Base-by-base conservation (phyloP, 2,888 invertebrate species). In the Apomyelois bistriatella region DNA sequence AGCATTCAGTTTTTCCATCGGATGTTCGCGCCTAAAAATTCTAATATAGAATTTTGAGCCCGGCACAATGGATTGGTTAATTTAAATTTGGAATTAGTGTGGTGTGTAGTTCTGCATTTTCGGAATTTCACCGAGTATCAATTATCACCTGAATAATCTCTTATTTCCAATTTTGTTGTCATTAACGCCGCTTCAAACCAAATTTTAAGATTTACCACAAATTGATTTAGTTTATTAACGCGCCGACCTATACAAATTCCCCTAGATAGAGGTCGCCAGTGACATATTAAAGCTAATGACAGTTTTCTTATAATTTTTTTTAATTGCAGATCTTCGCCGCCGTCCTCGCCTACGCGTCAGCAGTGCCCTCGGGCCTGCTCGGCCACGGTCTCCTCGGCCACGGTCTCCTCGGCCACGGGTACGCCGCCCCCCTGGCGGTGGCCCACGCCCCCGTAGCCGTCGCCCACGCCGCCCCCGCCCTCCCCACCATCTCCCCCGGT, bases 261-360 rank as follows among this genome's bases (percentile, higher is more conserved):
- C 22, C 22, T 22, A 22, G 22, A 22, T 5, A 22, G 5, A 2
- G 22, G 2, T 22, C 22, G 22, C n/a, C n/a, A n/a, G n/a, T n/a
- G n/a, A 32, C 2, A 32, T 4, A 2, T 32, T 7, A 7, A 1
- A 32, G 10, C 8, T 16, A 17, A 8, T 17, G 12, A 37, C 36
- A 64, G n/a, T 63, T 22, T 22, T 2, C 22, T 5, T 22, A 22
- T 3, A 3, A 6, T 56, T 53, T 62, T 66, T 65, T 74, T 69
- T 62, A 66, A 75, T 78, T 75, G 47, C 85, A 92, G 92, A 91
- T 92, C 84, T 90, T 91, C 71, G 83, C 92, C 77, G 88, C 91
- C 83, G 78, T 91, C 78, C 74, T 79, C 73, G 79, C 79, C 79
- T 83, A 80, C 81, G 85, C 85, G 82, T 82, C 84, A 79, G 85